phyloP scores from a whole-genome alignment of 2,113 vertebrate species.

The Phyllopteryx taeniolatus region DNA sequence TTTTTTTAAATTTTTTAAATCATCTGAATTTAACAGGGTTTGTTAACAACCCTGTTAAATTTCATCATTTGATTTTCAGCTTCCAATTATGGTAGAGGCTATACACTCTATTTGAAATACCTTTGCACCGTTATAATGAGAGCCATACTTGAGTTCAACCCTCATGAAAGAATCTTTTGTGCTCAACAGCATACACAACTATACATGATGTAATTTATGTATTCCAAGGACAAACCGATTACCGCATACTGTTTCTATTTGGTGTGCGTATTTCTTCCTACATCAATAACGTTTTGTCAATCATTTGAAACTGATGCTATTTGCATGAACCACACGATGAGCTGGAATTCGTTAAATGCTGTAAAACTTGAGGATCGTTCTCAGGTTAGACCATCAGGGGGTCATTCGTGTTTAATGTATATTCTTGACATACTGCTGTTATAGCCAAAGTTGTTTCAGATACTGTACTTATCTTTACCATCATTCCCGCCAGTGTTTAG shows the following conservation, averaged over 20 bases:
- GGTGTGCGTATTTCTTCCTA: background rate
- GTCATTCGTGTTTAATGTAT: too few species aligned
- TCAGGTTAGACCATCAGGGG: background rate
- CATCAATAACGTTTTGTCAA: background rate
- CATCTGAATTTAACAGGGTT: slow-evolving; percentile 19
- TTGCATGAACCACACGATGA: background rate
- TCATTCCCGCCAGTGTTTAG: background rate
- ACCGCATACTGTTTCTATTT: background rate
- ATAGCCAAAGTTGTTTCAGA: background rate
- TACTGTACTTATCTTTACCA: background rate
- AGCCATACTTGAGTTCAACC: slow-evolving; percentile 17
- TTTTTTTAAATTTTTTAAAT: too few species aligned
- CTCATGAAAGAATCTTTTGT: slow-evolving; percentile 33
- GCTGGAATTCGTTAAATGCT: background rate
- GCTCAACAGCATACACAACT: slow-evolving; percentile 17
- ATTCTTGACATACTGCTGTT: background rate
- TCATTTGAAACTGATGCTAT: background rate
- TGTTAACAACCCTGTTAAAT: slow-evolving; percentile 11
- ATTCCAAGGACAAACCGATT: slow-evolving; percentile 27
- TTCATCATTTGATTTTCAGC: slow-evolving; percentile 21
- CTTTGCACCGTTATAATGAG: slow-evolving; percentile 49
- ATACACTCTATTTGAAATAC: slow-evolving; percentile 34
- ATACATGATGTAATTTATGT: slow-evolving; percentile 27
- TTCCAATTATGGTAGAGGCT: slow-evolving; percentile 49
- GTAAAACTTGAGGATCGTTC: background rate